Evolutionary conservation across 2,797 vertebrate species (phyloP), one percentile per base, ranked within the genome.

Genomic region (Glyptemys insculpta): DNA sequence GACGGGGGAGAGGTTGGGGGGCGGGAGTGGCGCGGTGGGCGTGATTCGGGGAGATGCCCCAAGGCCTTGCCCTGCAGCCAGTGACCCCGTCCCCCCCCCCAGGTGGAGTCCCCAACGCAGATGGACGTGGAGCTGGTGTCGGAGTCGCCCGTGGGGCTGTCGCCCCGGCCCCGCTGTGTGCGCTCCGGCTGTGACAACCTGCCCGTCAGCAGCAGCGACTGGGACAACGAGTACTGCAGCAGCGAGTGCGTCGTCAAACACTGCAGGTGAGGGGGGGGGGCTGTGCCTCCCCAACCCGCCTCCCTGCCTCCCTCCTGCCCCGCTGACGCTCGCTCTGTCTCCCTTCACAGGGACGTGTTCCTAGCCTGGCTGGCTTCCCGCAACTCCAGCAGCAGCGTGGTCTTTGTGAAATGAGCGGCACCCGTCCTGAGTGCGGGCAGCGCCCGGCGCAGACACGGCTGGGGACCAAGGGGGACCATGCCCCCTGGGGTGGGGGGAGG

Each of bases 211-310:
- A 99, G 98, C 97, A 98, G 98, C 87, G 99, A 99, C 98, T 99
- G 99, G 99, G 99, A 99, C 98, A 98, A 98, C 37, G 99, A 99
- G 56, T 99, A 99, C 96, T 99, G 99, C 96, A 99, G 99, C 98
- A 99, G 98, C 29, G 99, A 99, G 98, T 99, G 99, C 91, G 99
- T 99, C 31, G 99, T 99, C 84, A 99, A 98, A 12, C 99, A 99
- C 96, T 99, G 99, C 99, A 99, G 99, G 99, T 99, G 84, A 89
- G 98, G 90, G 44, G 8, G 15, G 10, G 21, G 8, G 8, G 6
- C 81, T 44, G 31, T 4, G 34, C 21, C 56, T 12, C 19, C 23
- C 23, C 37, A 2, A 12, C 50, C 5, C 7, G 3, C 10, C 16
- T 15, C 41, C 41, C 41, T 44, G 2, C 44, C 6, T 44, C 52